Percentiles rank a stretch among this genome's conserved stretches.
These are phyloP conservation scores for Eupeodes corollae DNA, from an alignment of 1,140 invertebrate genomes.

Conservation along the genomic window DNA sequence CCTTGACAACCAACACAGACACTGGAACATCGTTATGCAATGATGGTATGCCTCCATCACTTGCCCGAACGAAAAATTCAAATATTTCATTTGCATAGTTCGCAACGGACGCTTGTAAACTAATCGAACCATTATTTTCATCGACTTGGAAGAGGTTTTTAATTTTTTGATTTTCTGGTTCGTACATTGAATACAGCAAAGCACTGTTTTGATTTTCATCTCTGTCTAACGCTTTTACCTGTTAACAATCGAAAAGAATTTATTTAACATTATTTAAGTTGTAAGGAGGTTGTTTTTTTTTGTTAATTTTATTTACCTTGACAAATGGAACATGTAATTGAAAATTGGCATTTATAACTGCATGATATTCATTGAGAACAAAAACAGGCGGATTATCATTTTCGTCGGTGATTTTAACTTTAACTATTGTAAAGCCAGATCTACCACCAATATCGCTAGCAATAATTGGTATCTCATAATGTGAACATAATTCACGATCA, in stretches of 20 bases:
- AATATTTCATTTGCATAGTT: slow-evolving; percentile 57
- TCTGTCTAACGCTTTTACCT: slow-evolving; percentile 52
- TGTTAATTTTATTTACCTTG: slow-evolving; percentile 41
- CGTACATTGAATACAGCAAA: slow-evolving; percentile 63
- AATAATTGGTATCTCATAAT: slow-evolving; percentile 69
- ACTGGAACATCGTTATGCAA: slow-evolving; percentile 67
- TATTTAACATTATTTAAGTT: not conserved
- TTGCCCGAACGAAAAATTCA: slow-evolving; percentile 80
- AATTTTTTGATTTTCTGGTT: slow-evolving; percentile 46
- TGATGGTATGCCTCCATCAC: slow-evolving; percentile 59
- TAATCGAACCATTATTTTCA: slow-evolving; percentile 54
- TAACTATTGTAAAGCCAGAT: slow-evolving; percentile 64
- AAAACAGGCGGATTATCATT: slow-evolving; percentile 85
- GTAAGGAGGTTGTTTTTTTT: too few relatives aligned
- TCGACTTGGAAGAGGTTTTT: slow-evolving; percentile 56
- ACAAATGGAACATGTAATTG: slow-evolving; percentile 53
- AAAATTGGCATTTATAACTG: slow-evolving; percentile 53
- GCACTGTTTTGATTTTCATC: slow-evolving; percentile 57
- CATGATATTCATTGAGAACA: slow-evolving; percentile 66
- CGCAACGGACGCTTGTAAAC: slow-evolving; percentile 46
- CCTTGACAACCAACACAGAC: slow-evolving; percentile 61
- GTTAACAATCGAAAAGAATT: slow-evolving; percentile 2
- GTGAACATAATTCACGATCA: slow-evolving; percentile 63
- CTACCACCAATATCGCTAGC: slow-evolving; percentile 78
- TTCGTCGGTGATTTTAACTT: slow-evolving; percentile 66